Percentiles rank a stretch among this genome's conserved stretches.
Evolutionary conservation across 2,888 invertebrate genomes (phyloP).

Genomic region (Pristionchus fissidentatus): DNA sequence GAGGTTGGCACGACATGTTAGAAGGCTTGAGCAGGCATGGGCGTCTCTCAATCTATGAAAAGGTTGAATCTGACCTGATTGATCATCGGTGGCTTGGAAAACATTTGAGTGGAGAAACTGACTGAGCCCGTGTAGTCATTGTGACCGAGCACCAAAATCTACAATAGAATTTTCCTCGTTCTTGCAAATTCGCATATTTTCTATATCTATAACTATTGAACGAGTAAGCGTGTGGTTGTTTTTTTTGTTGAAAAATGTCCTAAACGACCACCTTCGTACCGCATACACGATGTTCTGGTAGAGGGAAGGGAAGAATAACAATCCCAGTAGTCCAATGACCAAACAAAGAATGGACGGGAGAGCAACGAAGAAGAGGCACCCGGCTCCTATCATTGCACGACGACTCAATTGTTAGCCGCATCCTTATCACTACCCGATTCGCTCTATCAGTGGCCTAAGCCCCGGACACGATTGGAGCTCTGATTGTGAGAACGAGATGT

Average conservation of each 20-base stretch:
- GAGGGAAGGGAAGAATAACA: slow-evolving; percentile 3
- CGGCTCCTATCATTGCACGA: not conserved
- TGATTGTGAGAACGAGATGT: too few species aligned
- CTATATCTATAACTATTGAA: not conserved
- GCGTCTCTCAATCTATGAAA: too few species aligned
- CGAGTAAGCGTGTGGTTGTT: not conserved
- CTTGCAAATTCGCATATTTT: not conserved
- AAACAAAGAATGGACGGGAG: not conserved
- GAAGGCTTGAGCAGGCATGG: too few species aligned
- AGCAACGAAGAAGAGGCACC: not conserved
- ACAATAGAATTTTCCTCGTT: not conserved
- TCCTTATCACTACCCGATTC: too few species aligned
- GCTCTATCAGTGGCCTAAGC: too few species aligned
- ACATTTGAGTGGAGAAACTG: slow-evolving; percentile 4
- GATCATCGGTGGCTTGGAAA: slow-evolving; percentile 27
- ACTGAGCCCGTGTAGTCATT: slow-evolving; percentile 7
- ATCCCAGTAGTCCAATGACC: not conserved
- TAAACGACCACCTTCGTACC: not conserved
- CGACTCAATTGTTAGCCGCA: too few species aligned
- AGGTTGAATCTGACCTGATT: not conserved
- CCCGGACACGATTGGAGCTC: too few species aligned
- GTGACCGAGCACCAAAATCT: not conserved
- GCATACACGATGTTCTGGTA: slow-evolving; percentile 18
- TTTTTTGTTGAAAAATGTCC: not conserved
- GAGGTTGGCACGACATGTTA: too few species aligned